phyloP scores from a whole-genome alignment of 2,113 vertebrate species.

The Scortum barcoo region DNA sequence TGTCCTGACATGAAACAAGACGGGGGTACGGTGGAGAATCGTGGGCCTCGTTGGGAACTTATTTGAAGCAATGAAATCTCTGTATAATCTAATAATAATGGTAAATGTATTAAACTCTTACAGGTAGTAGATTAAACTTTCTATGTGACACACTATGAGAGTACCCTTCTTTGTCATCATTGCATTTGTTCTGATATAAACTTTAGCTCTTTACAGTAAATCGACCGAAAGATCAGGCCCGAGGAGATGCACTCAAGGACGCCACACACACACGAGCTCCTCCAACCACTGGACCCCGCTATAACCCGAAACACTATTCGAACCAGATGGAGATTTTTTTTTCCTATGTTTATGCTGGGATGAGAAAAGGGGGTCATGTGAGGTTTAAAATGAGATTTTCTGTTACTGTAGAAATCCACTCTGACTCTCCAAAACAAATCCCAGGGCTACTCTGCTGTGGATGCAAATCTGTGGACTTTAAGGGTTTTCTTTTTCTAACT shows the following conservation, averaged over 20 bases:
- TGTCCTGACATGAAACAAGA: conserved; percentile 26
- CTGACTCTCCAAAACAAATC: conserved; percentile 58
- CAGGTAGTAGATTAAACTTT: background rate
- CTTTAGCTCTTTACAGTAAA: background rate
- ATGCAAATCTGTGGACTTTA: conserved; percentile 40
- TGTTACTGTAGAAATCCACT: conserved; percentile 53
- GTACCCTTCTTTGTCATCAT: background rate
- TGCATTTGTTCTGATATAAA: background rate
- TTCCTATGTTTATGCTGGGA: conserved; percentile 30
- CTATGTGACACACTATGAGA: too few species aligned
- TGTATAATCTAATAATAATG: background rate
- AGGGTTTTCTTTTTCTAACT: background rate
- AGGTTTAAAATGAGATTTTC: conserved; percentile 73
- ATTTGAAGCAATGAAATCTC: background rate
- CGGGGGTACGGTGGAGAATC: background rate
- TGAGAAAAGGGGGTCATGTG: conserved; percentile 52
- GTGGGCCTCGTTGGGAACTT: too few species aligned
- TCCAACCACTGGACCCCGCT: conserved; percentile 21
- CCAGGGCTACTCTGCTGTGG: conserved; percentile 23
- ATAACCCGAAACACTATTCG: conserved; percentile 23
- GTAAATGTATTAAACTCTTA: background rate
- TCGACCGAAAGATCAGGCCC: background rate
- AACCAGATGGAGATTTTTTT: conserved; percentile 60
- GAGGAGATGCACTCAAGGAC: conserved; percentile 29
- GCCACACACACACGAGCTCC: conserved; percentile 7